Evolutionary conservation across 2,797 vertebrate genomes (phyloP).

Genomic region (Pangasius krempfi): DNA sequence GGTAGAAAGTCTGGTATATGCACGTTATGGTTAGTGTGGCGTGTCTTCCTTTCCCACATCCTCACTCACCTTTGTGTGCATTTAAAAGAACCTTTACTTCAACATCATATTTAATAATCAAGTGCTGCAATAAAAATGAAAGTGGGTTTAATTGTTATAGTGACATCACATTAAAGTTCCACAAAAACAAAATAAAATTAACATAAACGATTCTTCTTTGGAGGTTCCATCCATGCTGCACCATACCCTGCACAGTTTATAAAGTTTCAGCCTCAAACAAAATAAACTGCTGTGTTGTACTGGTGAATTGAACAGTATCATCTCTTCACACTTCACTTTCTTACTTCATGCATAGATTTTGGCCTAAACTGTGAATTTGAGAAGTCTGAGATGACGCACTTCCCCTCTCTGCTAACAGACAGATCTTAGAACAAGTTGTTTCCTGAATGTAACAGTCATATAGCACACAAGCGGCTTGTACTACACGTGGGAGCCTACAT

Average conservation of each 20-base stretch:
- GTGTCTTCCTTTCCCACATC: conserved; percentile 47
- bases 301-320: neutral
- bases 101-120: neutral
- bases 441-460: conserved; percentile 54
- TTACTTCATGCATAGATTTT: neutral
- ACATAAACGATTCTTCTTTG: too few relatives aligned
- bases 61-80: conserved; percentile 23
- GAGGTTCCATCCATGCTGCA: neutral
- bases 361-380: conserved; percentile 20
- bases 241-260: neutral
- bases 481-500: conserved; percentile 41
- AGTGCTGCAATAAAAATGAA: neutral
- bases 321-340: neutral
- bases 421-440: conserved; percentile 44
- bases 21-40: conserved; percentile 47
- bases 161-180: neutral
- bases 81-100: conserved; percentile 12
- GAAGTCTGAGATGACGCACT: conserved; percentile 46
- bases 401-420: conserved; percentile 46
- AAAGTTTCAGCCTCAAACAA: neutral
- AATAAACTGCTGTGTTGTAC: neutral
- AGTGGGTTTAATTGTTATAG: neutral
- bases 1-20: neutral
- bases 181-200: neutral
- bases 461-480: conserved; percentile 30